Percentiles rank a stretch among this genome's conserved stretches.
Evolutionary conservation across 2,797 vertebrate genomes (phyloP).

Genomic region (Yasuhikotakia modesta): DNA sequence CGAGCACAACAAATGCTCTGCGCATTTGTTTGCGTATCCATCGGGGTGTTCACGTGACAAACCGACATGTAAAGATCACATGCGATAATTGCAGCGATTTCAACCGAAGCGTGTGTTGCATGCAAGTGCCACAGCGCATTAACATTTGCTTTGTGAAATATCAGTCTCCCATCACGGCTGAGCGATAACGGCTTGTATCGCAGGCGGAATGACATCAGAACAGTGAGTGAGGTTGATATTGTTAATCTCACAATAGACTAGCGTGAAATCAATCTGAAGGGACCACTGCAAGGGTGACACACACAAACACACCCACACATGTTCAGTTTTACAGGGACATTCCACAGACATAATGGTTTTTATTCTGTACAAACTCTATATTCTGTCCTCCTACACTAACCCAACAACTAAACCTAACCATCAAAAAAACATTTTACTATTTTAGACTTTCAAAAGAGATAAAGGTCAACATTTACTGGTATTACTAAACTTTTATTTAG

Average conservation of each 20-base stretch:
- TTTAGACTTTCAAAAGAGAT: no score
- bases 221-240: slow-evolving; percentile 65
- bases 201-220: slow-evolving; percentile 64
- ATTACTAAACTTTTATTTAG: no score
- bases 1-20: background rate
- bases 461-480: no score
- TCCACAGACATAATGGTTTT: no score
- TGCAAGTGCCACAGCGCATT: slow-evolving; percentile 33
- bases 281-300: slow-evolving; percentile 38
- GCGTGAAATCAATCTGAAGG: slow-evolving; percentile 64
- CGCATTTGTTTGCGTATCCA: slow-evolving; percentile 52
- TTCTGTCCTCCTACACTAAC: no score
- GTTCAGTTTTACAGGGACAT: no score
- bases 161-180: slow-evolving; percentile 60
- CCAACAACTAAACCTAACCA: no score
- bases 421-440: no score
- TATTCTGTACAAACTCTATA: no score
- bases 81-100: slow-evolving; percentile 58
- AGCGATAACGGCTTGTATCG: slow-evolving; percentile 63
- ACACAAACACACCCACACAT: no score
- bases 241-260: slow-evolving; percentile 71
- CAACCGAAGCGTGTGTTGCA: background rate
- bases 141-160: slow-evolving; percentile 60
- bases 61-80: slow-evolving; percentile 42
- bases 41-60: slow-evolving; percentile 41